phyloP scores from a whole-genome alignment of 2,797 vertebrate species.

The Dipus sagitta region DNA sequence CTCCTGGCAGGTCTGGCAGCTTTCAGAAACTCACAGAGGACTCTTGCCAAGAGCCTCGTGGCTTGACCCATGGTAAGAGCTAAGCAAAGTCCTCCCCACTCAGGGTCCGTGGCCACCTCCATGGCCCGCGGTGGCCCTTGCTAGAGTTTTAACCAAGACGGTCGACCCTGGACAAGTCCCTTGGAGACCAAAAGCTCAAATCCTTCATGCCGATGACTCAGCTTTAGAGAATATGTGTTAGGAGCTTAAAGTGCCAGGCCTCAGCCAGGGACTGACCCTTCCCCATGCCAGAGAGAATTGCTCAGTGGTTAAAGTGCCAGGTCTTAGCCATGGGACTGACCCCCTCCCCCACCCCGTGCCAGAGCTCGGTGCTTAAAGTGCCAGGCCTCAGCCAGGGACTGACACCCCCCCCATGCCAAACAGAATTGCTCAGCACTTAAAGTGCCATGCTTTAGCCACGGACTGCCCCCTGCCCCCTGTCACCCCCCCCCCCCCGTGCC shows the following conservation, averaged over 20 bases:
- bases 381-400: too few relatives aligned
- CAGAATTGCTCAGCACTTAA: too few relatives aligned
- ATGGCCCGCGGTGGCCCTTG: neutral
- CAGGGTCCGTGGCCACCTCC: neutral
- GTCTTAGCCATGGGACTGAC: too few relatives aligned
- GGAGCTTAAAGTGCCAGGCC: neutral
- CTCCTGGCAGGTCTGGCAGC: neutral
- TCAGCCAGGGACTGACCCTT: too few relatives aligned
- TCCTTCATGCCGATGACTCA: neutral
- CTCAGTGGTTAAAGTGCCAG: too few relatives aligned
- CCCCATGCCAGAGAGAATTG: too few relatives aligned
- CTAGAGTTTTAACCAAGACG: neutral
- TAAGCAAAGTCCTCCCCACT: neutral
- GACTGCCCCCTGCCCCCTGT: too few relatives aligned
- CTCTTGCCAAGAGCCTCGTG: neutral
- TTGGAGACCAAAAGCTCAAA: neutral
- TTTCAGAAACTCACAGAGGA: constrained; percentile 38
- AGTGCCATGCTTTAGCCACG: too few relatives aligned
- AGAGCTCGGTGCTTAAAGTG: too few relatives aligned
- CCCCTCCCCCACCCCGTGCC: too few relatives aligned
- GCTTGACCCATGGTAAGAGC: neutral
- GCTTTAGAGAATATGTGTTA: neutral
- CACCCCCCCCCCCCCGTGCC: too few relatives aligned
- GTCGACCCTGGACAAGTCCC: neutral
- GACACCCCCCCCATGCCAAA: too few relatives aligned